These are phyloP conservation scores for Iphiclides podalirius DNA, from an alignment of 2,888 invertebrate genomes.

Conservation along the genomic window DNA sequence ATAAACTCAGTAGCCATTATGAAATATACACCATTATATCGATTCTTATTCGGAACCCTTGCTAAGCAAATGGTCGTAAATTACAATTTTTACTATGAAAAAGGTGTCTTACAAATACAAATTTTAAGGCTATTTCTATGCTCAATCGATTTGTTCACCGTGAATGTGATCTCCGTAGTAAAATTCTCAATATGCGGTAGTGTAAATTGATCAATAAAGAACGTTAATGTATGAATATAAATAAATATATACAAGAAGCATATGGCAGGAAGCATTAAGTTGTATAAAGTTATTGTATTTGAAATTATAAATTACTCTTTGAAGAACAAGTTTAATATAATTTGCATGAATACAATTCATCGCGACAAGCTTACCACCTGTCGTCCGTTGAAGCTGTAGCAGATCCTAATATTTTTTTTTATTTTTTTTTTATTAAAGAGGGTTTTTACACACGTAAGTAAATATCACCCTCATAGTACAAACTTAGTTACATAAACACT, in stretches of 20 bases:
- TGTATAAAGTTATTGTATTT: no score
- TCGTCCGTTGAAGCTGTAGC: no score
- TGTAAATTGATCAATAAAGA: slow-evolving; percentile 50
- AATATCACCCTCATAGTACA: no score
- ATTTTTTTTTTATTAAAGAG: no score
- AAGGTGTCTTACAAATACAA: slow-evolving; percentile 50
- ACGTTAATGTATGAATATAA: slow-evolving; percentile 53
- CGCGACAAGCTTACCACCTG: no score
- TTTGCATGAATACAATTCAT: no score
- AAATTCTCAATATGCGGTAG: slow-evolving; percentile 46
- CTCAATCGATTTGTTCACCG: slow-evolving; percentile 54
- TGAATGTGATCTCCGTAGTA: slow-evolving; percentile 46
- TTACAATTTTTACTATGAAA: slow-evolving; percentile 47
- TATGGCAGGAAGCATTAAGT: no score
- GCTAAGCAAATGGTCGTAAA: slow-evolving; percentile 43
- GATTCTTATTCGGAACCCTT: slow-evolving; percentile 51
- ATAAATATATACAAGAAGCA: slow-evolving; percentile 38
- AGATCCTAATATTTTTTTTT: no score
- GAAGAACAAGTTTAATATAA: no score
- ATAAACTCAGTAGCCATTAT: slow-evolving; percentile 42
- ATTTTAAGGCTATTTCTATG: slow-evolving; percentile 59
- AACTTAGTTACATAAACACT: no score
- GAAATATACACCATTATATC: slow-evolving; percentile 47
- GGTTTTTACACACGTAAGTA: no score
- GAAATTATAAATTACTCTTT: no score